A percentile compares a stretch with the other conserved stretches of the same genome.
Conservation (phyloP, 2,797 vertebrate species). For the Urosaurus nigricauda region DNA sequence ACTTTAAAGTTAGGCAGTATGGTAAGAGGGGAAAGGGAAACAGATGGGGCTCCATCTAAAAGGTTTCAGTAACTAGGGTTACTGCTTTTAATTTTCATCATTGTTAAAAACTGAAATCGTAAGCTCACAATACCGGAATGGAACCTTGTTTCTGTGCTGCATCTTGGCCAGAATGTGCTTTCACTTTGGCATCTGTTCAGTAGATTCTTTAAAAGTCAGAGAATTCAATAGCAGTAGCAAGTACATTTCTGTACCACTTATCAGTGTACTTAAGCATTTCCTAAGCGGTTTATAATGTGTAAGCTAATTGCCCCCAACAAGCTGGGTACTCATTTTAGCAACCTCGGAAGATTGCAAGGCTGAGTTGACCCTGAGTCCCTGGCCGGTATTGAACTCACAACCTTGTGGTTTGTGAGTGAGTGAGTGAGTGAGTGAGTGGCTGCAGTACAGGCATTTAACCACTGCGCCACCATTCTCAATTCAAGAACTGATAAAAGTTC, state of each 20-base stretch:
- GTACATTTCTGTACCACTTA: no score
- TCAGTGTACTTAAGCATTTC: no score
- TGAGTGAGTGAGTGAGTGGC: no score
- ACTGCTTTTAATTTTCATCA: background rate
- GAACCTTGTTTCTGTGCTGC: background rate
- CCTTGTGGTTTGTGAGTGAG: no score
- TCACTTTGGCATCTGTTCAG: background rate
- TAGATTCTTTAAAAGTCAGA: background rate
- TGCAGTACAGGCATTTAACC: no score
- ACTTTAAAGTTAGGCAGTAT: background rate
- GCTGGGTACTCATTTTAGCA: no score
- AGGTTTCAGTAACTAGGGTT: background rate
- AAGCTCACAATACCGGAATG: background rate
- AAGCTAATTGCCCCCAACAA: no score
- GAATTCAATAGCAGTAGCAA: background rate
- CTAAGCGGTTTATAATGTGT: no score
- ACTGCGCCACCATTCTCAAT: no score
- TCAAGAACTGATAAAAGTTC: constrained; percentile 8
- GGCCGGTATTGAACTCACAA: no score
- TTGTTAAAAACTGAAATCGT: background rate
- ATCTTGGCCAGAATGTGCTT: background rate
- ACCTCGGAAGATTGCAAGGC: no score
- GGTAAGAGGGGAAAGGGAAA: background rate
- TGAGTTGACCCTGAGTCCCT: no score
- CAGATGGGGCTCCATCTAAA: background rate